These are phyloP conservation scores for Acronicta alni DNA, from an alignment of 2,888 invertebrate species.

Conservation along the genomic window DNA sequence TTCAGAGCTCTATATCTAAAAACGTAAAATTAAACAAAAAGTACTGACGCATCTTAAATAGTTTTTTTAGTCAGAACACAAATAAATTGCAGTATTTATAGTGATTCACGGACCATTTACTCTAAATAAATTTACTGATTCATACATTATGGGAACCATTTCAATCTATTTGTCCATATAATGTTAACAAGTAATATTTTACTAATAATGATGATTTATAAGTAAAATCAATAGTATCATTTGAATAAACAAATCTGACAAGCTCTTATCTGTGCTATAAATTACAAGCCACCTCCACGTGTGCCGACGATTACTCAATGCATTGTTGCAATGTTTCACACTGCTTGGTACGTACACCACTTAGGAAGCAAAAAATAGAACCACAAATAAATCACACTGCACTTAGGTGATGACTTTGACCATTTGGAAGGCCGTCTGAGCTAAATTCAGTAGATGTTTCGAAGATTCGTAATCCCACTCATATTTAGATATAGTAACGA, in stretches of 20 bases:
- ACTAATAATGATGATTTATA: constrained; percentile 35
- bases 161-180: constrained; percentile 30
- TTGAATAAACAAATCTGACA: constrained; percentile 48
- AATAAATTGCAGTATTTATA: constrained; percentile 12
- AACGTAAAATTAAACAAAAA: constrained; percentile 2
- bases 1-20: constrained; percentile 19
- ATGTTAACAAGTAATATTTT: constrained; percentile 35
- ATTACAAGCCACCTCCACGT: constrained; percentile 29
- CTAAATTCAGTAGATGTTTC: constrained; percentile 11
- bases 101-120: constrained; percentile 15
- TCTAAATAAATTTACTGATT: constrained; percentile 6
- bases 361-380: constrained; percentile 30
- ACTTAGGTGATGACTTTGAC: constrained; percentile 32
- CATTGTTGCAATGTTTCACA: constrained; percentile 46
- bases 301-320: constrained; percentile 40
- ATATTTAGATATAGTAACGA: not conserved
- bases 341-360: constrained; percentile 29
- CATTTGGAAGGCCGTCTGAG: constrained; percentile 14
- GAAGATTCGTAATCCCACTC: not conserved
- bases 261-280: constrained; percentile 47
- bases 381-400: constrained; percentile 28
- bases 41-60: constrained; percentile 1
- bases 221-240: constrained; percentile 34
- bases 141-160: constrained; percentile 11
- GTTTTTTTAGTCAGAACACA: constrained; percentile 6